Evolutionary conservation across 1,140 invertebrate species (phyloP), one percentile per base, ranked within the genome.

Genomic region (Asobara japonica): DNA sequence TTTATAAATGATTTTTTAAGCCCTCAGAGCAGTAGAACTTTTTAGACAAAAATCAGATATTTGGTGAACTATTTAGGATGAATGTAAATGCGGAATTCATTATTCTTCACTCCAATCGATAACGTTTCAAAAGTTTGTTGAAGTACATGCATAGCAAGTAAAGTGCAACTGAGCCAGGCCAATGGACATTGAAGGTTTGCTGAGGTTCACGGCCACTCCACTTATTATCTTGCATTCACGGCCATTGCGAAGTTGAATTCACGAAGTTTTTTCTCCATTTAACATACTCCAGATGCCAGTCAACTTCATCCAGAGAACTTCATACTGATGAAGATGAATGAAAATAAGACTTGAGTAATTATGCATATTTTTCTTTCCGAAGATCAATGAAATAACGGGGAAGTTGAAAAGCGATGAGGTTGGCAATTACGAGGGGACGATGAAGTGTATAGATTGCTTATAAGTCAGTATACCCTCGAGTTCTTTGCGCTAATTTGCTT

Each of bases 121-220:
- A 11, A 45, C 18, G 4, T 45, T 45, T 16, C 41, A 16, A 45
- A 16, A 16, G n/a, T 18, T 45, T 13, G 18, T 16, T 45, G 13
- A 4, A 3, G 41, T 16, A 45, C 41, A 45, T 45, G 41, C n/a
- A 16, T 16, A 45, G 41, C 41, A 45, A 27, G 22, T 60, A 60
- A 20, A 45, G 22, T 8, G 33, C 36, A 20, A 66, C 11, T 13
- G 33, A 22, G 18, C 7, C 41, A 27, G 65, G 36, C 36, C 65
- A 66, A 45, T 66, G 65, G 65, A 66, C 65, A 66, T 13, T 38
- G 65, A 66, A 66, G 65, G 65, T 66, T 36, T 66, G 5, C 7
- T 27, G 25, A 27, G 25, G 65, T 66, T 66, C 65, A 66, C 20
- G 65, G 65, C 38, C 65, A 38, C 27, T 66, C 38, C 0, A 29